phyloP scores from a whole-genome alignment of 2,797 vertebrate species.

The Paramormyrops hopkinsi region DNA sequence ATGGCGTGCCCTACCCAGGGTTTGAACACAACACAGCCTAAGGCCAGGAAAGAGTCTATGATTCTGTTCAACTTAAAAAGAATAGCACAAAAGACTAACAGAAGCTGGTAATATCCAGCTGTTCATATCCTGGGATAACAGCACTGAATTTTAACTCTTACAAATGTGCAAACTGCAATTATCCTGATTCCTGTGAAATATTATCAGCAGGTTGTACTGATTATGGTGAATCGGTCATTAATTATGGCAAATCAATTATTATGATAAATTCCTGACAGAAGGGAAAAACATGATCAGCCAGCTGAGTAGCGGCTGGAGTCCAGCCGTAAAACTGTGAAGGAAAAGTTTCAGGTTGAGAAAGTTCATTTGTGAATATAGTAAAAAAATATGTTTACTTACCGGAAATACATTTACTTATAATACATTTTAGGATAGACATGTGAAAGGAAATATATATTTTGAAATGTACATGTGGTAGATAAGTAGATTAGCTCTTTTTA shows the following conservation, averaged over 20 bases:
- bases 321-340: neutral
- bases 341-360: neutral
- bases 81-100: neutral
- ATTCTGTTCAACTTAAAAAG: neutral
- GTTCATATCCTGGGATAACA: neutral
- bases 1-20: neutral
- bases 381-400: neutral
- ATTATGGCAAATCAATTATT: neutral
- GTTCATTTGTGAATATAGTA: neutral
- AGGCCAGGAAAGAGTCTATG: neutral
- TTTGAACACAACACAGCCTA: neutral
- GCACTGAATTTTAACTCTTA: neutral
- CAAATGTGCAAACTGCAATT: neutral
- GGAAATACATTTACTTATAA: neutral
- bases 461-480: neutral
- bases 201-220: neutral
- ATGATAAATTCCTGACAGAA: neutral
- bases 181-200: neutral
- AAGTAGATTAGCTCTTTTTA: neutral
- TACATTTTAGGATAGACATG: neutral
- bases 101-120: neutral
- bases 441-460: neutral
- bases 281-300: neutral
- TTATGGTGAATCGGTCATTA: neutral
- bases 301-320: neutral